phyloP scores from a whole-genome alignment of 2,888 invertebrate species.

The Agrochola circellaris region DNA sequence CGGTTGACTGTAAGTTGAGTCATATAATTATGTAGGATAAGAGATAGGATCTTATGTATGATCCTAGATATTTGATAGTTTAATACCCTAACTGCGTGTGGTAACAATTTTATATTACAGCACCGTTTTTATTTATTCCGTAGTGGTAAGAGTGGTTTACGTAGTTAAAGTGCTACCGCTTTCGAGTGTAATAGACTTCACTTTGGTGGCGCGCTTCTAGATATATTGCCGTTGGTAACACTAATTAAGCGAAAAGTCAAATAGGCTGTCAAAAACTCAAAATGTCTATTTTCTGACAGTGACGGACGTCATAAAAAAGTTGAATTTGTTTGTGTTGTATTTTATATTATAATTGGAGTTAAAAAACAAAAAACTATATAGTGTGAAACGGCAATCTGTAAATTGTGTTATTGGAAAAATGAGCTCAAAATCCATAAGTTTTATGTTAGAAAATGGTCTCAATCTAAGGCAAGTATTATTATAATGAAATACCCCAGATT shows the following conservation, averaged over 20 bases:
- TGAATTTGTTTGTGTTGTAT: not conserved
- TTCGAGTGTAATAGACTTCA: not conserved
- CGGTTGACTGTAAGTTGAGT: not conserved
- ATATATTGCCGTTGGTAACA: slow-evolving; percentile 12
- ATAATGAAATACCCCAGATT: not conserved
- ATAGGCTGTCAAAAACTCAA: not conserved
- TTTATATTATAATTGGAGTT: not conserved
- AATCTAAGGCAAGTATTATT: slow-evolving; percentile 76
- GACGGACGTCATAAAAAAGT: not conserved
- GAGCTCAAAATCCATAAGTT: slow-evolving; percentile 65
- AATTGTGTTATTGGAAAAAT: slow-evolving; percentile 57
- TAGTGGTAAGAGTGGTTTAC: not conserved
- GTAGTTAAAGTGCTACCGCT: not conserved
- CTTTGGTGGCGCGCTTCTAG: no score
- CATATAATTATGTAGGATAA: no score
- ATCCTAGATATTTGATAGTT: no score
- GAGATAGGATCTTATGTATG: no score
- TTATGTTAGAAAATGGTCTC: slow-evolving; percentile 81
- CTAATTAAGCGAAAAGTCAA: not conserved
- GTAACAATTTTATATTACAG: not conserved
- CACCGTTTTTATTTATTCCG: not conserved
- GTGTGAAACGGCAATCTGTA: not conserved
- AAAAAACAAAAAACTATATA: not conserved
- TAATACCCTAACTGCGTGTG: no score
- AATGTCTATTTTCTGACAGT: not conserved